Evolutionary conservation across 2,888 invertebrate genomes (phyloP).

Genomic region (Petrolisthes cinctipes): DNA sequence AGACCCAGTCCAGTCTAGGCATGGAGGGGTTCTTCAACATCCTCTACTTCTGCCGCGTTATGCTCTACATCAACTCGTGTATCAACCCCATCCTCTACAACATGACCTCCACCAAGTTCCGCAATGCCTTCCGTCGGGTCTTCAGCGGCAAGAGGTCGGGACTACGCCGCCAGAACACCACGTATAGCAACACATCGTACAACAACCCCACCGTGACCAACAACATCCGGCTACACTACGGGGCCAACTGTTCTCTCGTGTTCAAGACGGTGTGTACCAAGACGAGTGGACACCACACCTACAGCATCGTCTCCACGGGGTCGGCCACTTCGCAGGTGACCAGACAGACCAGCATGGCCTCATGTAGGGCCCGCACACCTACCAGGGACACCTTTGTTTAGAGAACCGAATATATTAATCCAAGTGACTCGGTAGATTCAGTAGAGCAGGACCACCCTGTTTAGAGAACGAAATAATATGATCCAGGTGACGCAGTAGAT

Average conservation of each 20-base stretch:
- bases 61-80: slow-evolving; percentile 91
- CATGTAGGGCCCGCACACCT: background rate
- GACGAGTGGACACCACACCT: slow-evolving; percentile 8
- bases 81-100: slow-evolving; percentile 93
- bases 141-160: slow-evolving; percentile 27
- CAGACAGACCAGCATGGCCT: slow-evolving; percentile 33
- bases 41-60: slow-evolving; percentile 86
- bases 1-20: slow-evolving; percentile 75
- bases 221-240: slow-evolving; percentile 49
- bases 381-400: slow-evolving; percentile 48
- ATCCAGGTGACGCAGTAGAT: background rate
- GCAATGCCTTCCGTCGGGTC: slow-evolving; percentile 75
- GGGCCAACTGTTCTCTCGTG: slow-evolving; percentile 56
- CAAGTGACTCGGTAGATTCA: background rate
- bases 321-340: slow-evolving; percentile 47
- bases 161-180: slow-evolving; percentile 29
- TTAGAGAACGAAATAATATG: background rate
- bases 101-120: slow-evolving; percentile 91
- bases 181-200: slow-evolving; percentile 52
- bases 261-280: slow-evolving; percentile 42
- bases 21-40: slow-evolving; percentile 86
- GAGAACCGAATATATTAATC: background rate
- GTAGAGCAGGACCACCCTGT: background rate
- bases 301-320: slow-evolving; percentile 29
- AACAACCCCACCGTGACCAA: slow-evolving; percentile 48